These are phyloP conservation scores for Cheilinus undulatus DNA, from an alignment of 2,113 vertebrate species.

Conservation along the genomic window DNA sequence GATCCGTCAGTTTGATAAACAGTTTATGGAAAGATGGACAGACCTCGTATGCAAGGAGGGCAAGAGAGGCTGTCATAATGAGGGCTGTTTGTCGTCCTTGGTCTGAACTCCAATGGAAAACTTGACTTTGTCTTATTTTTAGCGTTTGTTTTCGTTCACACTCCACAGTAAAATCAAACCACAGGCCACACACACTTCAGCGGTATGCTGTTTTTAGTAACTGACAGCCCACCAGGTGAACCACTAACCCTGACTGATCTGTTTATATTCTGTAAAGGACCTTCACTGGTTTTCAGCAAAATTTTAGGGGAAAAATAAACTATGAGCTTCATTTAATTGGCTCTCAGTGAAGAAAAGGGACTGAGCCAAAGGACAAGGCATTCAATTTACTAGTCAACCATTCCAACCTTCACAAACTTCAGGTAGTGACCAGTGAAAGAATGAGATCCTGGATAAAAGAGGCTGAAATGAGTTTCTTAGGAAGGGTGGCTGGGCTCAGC, in stretches of 20 bases:
- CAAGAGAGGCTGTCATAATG: background rate
- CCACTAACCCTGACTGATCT: constrained; percentile 15
- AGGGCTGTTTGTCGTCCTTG: constrained; percentile 20
- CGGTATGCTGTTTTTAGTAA: background rate
- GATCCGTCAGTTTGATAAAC: constrained; percentile 25
- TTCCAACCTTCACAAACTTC: too few species aligned
- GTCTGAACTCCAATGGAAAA: constrained; percentile 17
- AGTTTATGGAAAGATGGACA: constrained; percentile 7
- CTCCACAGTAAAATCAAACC: background rate
- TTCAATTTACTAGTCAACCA: too few species aligned
- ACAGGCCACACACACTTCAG: background rate
- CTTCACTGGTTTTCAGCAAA: constrained; percentile 36
- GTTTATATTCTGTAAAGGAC: constrained; percentile 22
- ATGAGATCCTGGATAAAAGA: too few species aligned
- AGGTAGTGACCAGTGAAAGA: too few species aligned
- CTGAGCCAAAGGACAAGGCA: too few species aligned
- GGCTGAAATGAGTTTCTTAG: too few species aligned
- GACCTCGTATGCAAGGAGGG: background rate
- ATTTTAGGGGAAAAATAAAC: constrained; percentile 1
- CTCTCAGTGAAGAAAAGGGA: too few species aligned
- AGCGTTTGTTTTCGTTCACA: constrained; percentile 23
- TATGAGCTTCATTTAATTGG: too few species aligned
- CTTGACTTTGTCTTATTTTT: background rate
- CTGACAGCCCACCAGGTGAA: constrained; percentile 15
- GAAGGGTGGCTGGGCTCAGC: too few species aligned